phyloP scores from a whole-genome alignment of 2,797 vertebrate genomes.

The Hemitrygon akajei region DNA sequence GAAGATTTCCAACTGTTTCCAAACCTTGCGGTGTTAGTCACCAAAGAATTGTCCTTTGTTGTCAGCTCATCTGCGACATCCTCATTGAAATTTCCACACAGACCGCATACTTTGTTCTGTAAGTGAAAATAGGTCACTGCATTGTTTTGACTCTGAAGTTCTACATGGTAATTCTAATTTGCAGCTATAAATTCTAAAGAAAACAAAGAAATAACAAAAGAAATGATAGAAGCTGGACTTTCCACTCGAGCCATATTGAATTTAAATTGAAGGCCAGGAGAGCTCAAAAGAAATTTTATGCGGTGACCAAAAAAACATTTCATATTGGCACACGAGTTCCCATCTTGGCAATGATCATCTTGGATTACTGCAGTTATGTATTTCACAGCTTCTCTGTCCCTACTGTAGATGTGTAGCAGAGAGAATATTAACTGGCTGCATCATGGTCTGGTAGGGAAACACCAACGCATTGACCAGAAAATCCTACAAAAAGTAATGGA shows the following conservation, averaged over 20 bases:
- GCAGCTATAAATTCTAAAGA: background rate
- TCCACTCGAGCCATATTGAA: background rate
- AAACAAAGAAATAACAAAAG: background rate
- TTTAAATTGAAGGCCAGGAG: background rate
- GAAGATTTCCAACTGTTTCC: conserved; percentile 43
- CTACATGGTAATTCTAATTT: background rate
- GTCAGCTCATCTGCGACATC: conserved; percentile 53
- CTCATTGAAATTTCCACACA: conserved; percentile 55
- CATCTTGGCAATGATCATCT: background rate
- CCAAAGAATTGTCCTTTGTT: conserved; percentile 45
- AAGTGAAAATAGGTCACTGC: background rate
- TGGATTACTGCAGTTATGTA: background rate
- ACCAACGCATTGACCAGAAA: too few relatives aligned
- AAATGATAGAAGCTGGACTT: background rate
- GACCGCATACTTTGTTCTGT: conserved; percentile 51
- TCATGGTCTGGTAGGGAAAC: too few relatives aligned
- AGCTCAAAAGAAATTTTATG: background rate
- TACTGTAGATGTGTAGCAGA: too few relatives aligned
- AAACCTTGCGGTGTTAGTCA: conserved; percentile 45
- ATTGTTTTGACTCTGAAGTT: background rate
- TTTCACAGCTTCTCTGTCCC: background rate
- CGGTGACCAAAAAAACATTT: background rate
- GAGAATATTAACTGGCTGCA: too few relatives aligned
- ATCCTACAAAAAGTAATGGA: too few relatives aligned
- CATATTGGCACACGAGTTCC: background rate